These are phyloP conservation scores for Sesamia inferens DNA, from an alignment of 2,888 invertebrate genomes.

Conservation along the genomic window DNA sequence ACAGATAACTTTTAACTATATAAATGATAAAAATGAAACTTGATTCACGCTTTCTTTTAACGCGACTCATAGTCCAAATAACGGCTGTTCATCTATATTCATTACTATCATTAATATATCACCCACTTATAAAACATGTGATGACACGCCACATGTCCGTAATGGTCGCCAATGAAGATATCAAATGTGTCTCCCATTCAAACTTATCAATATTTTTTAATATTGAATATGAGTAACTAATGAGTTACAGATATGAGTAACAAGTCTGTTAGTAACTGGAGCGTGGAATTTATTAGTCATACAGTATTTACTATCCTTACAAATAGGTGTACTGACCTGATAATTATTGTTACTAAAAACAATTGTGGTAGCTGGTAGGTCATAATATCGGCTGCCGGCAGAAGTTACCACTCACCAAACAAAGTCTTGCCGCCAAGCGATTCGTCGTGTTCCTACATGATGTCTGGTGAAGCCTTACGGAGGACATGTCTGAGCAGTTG, in stretches of 20 bases:
- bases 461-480: too few relatives aligned
- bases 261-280: slow-evolving; percentile 31
- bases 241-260: slow-evolving; percentile 64
- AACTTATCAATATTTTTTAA: slow-evolving; percentile 59
- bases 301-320: slow-evolving; percentile 11
- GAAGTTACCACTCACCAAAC: too few relatives aligned
- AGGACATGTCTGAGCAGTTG: too few relatives aligned
- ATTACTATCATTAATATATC: slow-evolving; percentile 50
- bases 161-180: slow-evolving; percentile 51
- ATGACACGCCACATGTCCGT: slow-evolving; percentile 57
- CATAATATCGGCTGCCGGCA: too few relatives aligned
- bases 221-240: slow-evolving; percentile 58
- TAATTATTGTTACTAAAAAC: background rate
- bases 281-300: slow-evolving; percentile 21
- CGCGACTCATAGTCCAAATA: slow-evolving; percentile 19
- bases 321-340: slow-evolving; percentile 22
- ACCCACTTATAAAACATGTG: slow-evolving; percentile 60
- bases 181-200: slow-evolving; percentile 60
- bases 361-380: too few relatives aligned
- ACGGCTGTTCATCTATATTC: slow-evolving; percentile 34
- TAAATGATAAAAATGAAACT: background rate
- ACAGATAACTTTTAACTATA: background rate
- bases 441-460: too few relatives aligned
- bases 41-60: slow-evolving; percentile 38
- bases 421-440: too few relatives aligned